These are phyloP conservation scores for Enteromius viviparus DNA, from an alignment of 2,797 vertebrate species.

Conservation along the genomic window DNA sequence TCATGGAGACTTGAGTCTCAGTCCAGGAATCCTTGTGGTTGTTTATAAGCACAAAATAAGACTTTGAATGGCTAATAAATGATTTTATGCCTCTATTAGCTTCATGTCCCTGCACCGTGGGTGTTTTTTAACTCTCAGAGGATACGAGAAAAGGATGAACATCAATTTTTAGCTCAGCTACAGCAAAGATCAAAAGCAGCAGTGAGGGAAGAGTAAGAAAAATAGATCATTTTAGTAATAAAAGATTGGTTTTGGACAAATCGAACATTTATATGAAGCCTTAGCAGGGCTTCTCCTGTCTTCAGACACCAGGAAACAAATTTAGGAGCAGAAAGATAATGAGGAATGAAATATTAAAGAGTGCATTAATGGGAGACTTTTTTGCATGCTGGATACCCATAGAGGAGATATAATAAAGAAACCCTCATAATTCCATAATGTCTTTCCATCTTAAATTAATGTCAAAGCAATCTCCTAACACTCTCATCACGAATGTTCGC, in stretches of 20 bases:
- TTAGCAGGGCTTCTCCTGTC: slow-evolving; percentile 40
- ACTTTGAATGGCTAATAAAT: slow-evolving; percentile 48
- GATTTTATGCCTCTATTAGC: slow-evolving; percentile 40
- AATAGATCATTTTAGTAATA: slow-evolving; percentile 33
- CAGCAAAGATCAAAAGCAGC: slow-evolving; percentile 17
- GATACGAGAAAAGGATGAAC: background rate
- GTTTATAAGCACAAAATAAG: slow-evolving; percentile 36
- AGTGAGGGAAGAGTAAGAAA: slow-evolving; percentile 26
- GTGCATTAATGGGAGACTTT: slow-evolving; percentile 59
- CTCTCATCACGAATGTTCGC: slow-evolving; percentile 45
- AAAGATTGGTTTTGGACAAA: slow-evolving; percentile 42
- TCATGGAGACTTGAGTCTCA: slow-evolving; percentile 39
- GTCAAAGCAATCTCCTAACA: slow-evolving; percentile 38
- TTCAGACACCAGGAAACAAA: slow-evolving; percentile 41
- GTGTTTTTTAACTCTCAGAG: slow-evolving; percentile 44
- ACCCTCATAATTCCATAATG: slow-evolving; percentile 46
- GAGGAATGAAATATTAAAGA: slow-evolving; percentile 56
- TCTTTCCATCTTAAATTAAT: slow-evolving; percentile 48
- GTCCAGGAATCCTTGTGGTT: slow-evolving; percentile 52
- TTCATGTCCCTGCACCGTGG: background rate
- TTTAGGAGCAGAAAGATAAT: slow-evolving; percentile 51
- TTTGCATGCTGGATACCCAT: slow-evolving; percentile 50
- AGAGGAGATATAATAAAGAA: slow-evolving; percentile 51
- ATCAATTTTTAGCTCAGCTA: slow-evolving; percentile 32
- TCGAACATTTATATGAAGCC: slow-evolving; percentile 28